Conservation (phyloP, 2,888 invertebrate genomes). For the Agonopterix heracliana region DNA sequence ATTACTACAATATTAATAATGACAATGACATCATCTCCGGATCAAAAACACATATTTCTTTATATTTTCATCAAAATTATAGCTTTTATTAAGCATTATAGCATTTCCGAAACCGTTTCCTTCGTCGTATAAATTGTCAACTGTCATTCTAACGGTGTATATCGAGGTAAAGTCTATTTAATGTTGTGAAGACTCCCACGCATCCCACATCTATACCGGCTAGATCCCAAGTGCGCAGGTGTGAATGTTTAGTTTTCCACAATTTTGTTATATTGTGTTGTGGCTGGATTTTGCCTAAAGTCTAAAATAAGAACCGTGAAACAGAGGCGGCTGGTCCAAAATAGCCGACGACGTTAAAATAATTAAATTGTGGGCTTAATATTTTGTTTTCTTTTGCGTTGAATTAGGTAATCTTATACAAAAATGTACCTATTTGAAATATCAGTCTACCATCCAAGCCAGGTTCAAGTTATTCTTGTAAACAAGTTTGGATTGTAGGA, state of each 20-base stretch:
- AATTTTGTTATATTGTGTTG: not conserved
- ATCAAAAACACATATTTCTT: not conserved
- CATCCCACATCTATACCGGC: conserved; percentile 29
- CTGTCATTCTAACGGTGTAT: conserved; percentile 15
- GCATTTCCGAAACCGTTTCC: not conserved
- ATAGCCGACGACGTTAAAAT: no score
- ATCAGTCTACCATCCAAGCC: no score
- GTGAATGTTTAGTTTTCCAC: conserved; percentile 26
- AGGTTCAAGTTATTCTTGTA: no score
- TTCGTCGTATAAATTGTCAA: conserved; percentile 10
- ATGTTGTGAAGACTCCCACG: conserved; percentile 27
- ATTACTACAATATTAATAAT: conserved; percentile 39
- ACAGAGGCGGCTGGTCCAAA: no score
- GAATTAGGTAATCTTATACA: no score
- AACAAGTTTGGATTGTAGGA: no score
- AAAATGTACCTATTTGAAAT: no score
- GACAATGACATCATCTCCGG: conserved; percentile 51
- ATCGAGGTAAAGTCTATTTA: not conserved
- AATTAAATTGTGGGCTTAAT: no score
- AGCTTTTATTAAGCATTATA: not conserved
- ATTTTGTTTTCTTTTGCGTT: no score
- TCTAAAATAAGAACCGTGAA: no score
- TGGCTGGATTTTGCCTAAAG: no score
- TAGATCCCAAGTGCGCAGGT: conserved; percentile 22
- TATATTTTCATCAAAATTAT: not conserved